Base-by-base conservation (phyloP, 2,113 vertebrate genomes). In the Phocoena sinus region DNA sequence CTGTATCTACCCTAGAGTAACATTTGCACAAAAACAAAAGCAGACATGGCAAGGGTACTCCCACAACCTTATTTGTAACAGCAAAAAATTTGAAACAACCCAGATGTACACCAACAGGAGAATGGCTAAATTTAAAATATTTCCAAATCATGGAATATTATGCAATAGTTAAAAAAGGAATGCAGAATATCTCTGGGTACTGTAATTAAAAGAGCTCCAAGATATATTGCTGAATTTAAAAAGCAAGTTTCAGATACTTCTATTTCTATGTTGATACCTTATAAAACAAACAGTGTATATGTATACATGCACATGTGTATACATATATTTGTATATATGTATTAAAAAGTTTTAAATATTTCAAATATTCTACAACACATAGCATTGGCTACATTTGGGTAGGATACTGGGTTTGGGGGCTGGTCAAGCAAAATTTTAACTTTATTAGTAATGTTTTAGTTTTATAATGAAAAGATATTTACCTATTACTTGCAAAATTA, bases 51-150 rank as follows among this genome's bases (percentile, higher is more conserved):
- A 94, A 85, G 36, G 20, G 38, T 82, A 15, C 50, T 83, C 62
- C 15, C 56, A 79, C 28, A 71, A 26, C 6, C 28, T 65, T 92
- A 76, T 53, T 79, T 73, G 2, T 68, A 80, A 79, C 33, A 62
- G 47, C 4, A 76, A 91, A 83, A 73, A 60, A 82, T 17, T 65
- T 53, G 28, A 91, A 88, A 79, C 53, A 87, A 18, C 6, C 47
- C 13, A 84, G 70, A 65, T 67, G 36, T 68, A 20, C 25, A 87
- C 23, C 18, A 87, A 36, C 18, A 68, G 12, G 20, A 5, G 5
- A 79, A 84, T 79, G 25, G 36, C 63, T 94, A 87, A 94, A 94
- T 79, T 96, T 50, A 84, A 94, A 91, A 82, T 79, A 89, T 67
- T 79, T 73, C 13, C 58, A 84, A 50, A 36, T 18, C 70, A 60